Evolutionary conservation across 2,888 invertebrate species (phyloP).

Genomic region (Notodonta dromedarius): DNA sequence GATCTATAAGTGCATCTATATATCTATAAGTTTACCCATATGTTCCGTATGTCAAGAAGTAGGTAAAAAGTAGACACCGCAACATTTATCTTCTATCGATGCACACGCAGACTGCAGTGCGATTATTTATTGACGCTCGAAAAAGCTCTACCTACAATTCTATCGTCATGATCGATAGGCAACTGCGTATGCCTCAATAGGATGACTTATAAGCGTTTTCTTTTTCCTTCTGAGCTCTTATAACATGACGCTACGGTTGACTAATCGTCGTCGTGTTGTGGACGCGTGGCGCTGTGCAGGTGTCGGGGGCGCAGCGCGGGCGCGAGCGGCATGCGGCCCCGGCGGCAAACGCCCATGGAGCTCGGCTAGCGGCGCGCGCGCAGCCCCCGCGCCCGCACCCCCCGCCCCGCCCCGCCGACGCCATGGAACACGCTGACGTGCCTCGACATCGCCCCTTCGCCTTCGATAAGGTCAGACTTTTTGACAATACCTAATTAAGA

Average conservation of each 20-base stretch:
- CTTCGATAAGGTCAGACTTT: conserved; percentile 87
- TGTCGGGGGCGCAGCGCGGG: conserved; percentile 91
- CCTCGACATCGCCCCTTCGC: conserved; percentile 87
- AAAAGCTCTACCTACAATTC: neutral
- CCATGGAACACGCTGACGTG: conserved; percentile 83
- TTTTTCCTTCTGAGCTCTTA: neutral
- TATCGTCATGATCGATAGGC: no score
- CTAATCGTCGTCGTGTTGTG: conserved; percentile 12
- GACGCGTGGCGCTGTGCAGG: conserved; percentile 70
- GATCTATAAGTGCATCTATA: neutral
- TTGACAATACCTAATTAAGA: neutral
- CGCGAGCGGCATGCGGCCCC: conserved; percentile 93
- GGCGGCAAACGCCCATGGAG: conserved; percentile 93
- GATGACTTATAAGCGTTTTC: neutral
- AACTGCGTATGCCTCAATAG: neutral
- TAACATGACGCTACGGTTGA: conserved; percentile 2
- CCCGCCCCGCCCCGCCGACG: conserved; percentile 87
- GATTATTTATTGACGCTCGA: neutral
- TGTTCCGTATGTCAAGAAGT: no score
- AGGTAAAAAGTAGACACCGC: neutral
- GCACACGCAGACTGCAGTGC: neutral
- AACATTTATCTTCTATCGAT: neutral
- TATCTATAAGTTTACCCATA: no score
- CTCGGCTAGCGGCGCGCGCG: conserved; percentile 89
- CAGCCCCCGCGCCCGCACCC: conserved; percentile 86